Evolutionary conservation across 2,888 invertebrate species (phyloP).

Genomic region (Epinotia brunnichana): DNA sequence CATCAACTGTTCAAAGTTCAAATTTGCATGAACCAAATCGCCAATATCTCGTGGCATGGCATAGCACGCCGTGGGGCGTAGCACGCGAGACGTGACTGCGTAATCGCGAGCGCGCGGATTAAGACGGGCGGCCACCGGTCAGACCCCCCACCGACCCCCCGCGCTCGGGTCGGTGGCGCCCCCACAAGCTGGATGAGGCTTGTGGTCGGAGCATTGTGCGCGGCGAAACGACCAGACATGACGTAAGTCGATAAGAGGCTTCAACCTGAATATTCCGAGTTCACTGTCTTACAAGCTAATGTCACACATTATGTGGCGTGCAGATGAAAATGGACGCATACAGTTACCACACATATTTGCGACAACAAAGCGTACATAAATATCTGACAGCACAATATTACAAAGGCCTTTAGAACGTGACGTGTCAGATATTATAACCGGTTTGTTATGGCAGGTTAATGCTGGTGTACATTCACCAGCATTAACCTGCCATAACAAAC

Average conservation of each 20-base stretch:
- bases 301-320: neutral
- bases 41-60: neutral
- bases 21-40: neutral
- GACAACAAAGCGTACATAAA: too few relatives aligned
- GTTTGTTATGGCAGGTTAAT: too few relatives aligned
- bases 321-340: neutral
- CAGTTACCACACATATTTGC: neutral
- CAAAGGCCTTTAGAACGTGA: too few relatives aligned
- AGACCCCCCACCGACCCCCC: constrained; percentile 41
- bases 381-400: too few relatives aligned
- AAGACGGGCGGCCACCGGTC: constrained; percentile 51
- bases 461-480: too few relatives aligned
- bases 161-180: constrained; percentile 5
- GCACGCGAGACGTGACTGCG: constrained; percentile 46
- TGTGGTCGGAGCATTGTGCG: constrained; percentile 37
- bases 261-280: constrained; percentile 32
- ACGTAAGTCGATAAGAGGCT: constrained; percentile 41
- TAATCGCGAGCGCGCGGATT: constrained; percentile 50
- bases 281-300: constrained; percentile 24
- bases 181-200: constrained; percentile 33
- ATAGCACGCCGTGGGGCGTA: constrained; percentile 23
- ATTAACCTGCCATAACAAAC: too few relatives aligned
- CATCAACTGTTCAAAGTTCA: neutral
- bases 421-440: too few relatives aligned
- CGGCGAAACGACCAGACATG: constrained; percentile 36